A percentile compares a stretch with the other conserved stretches of the same genome.
phyloP scores from a whole-genome alignment of 2,113 vertebrate genomes.

The Heterochromis multidens region DNA sequence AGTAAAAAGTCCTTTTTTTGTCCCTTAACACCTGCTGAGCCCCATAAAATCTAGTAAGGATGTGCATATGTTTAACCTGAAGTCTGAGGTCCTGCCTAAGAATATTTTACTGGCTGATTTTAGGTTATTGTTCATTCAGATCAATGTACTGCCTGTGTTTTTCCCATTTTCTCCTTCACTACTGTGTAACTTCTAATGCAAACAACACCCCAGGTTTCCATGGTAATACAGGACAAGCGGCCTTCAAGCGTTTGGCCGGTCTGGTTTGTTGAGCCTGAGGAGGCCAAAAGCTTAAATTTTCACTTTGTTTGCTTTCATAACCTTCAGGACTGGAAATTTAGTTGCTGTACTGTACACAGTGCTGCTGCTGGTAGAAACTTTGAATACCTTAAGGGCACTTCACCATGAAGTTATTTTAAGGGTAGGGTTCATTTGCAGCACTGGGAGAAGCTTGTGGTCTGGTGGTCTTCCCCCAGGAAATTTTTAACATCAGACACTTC shows the following conservation, averaged over 20 bases:
- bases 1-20: background rate
- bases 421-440: background rate
- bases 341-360: background rate
- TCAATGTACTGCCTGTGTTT: background rate
- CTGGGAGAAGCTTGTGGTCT: background rate
- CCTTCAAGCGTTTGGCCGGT: background rate
- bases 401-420: too few species aligned
- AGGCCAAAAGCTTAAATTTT: background rate
- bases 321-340: background rate
- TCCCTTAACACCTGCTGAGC: background rate
- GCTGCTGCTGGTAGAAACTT: background rate
- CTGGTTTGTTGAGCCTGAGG: constrained; percentile 7
- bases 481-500: background rate
- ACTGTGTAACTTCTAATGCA: constrained; percentile 71
- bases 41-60: background rate
- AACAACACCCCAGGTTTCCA: constrained; percentile 64
- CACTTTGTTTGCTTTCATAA: background rate
- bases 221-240: constrained; percentile 29
- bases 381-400: background rate
- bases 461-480: background rate
- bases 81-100: background rate
- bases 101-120: constrained; percentile 38
- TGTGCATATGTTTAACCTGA: background rate
- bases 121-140: constrained; percentile 33
- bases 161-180: constrained; percentile 13